Evolutionary conservation across 2,888 invertebrate species (phyloP), one percentile per base, ranked within the genome.

Genomic region (Mycalesis mineus): DNA sequence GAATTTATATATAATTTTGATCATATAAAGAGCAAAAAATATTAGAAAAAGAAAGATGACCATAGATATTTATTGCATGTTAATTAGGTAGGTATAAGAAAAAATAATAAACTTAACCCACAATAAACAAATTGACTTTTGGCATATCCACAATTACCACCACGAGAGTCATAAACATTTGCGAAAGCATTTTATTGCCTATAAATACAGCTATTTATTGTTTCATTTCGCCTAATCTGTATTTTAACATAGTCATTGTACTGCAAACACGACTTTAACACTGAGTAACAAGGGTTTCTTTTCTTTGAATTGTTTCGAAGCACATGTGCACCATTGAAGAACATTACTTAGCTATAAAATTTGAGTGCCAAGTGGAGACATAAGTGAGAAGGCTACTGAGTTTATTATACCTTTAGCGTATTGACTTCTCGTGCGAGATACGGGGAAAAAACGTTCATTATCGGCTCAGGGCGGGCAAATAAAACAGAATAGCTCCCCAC

Each of bases 401-500:
- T 80, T 85, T 82, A 84, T 82, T 82, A 72, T 74, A 83, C 76
- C 77, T 82, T 78, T 75, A 79, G 75, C 79, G 77, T 81, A 84
- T 83, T 78, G 80, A 84, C 82, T 77, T 74, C 71, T 75, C 67
- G 66, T 70, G 75, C 75, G 75, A 78, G 74, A 78, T 75, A 77
- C 72, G 70, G 64, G 74, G 74, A 80, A 84, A 83, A 85, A 86
- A 80, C 80, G 81, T 87, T 85, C 85, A 87, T 88, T 87, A 87
- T 82, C 82, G 82, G 72, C 74, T 79, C 72, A 75, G 72, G 75
- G 75, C 68, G 80, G 66, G 75, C 80, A 85, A 85, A 86, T 85
- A 86, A 84, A 87, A 85, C 82, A 80, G 75, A 73, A 87, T 84
- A 68, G 82, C 75, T 80, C 88, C 86, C 86, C 66, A 67, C 82